Conservation (phyloP, 2,888 invertebrate genomes). For the Melanophora roralis region DNA sequence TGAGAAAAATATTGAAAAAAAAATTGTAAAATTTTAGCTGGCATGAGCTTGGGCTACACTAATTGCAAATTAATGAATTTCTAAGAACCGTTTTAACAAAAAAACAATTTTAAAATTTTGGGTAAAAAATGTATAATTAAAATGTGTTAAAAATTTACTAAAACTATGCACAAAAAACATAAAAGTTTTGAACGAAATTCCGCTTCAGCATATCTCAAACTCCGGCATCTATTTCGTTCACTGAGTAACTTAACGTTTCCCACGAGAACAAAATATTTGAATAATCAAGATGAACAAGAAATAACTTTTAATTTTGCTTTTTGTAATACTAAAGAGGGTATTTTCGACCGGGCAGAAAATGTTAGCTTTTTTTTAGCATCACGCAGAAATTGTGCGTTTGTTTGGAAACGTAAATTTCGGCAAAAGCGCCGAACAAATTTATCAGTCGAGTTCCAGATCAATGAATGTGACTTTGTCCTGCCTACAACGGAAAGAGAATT, state of each 20-base stretch:
- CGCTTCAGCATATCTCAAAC: background rate
- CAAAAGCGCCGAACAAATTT: background rate
- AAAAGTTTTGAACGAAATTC: background rate
- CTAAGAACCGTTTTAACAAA: background rate
- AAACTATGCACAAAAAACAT: constrained; percentile 47
- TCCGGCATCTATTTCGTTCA: background rate
- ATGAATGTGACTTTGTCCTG: constrained; percentile 7
- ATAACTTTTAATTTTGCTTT: background rate
- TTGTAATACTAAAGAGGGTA: constrained; percentile 64
- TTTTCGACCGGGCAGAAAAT: constrained; percentile 64
- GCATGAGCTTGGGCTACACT: no score
- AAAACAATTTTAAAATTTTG: background rate
- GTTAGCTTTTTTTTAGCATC: constrained; percentile 62
- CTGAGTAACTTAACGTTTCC: constrained; percentile 14
- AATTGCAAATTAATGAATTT: background rate
- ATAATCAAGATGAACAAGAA: background rate
- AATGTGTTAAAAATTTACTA: background rate
- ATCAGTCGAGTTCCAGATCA: background rate
- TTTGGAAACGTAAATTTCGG: constrained; percentile 65
- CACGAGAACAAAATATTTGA: background rate
- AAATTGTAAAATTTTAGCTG: no score
- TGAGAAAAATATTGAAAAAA: no score
- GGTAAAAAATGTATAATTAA: constrained; percentile 5
- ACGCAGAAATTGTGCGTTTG: constrained; percentile 62
- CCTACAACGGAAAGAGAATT: constrained; percentile 56